Base-by-base conservation (phyloP, 2,888 invertebrate species). In the Anthrax anthrax region DNA sequence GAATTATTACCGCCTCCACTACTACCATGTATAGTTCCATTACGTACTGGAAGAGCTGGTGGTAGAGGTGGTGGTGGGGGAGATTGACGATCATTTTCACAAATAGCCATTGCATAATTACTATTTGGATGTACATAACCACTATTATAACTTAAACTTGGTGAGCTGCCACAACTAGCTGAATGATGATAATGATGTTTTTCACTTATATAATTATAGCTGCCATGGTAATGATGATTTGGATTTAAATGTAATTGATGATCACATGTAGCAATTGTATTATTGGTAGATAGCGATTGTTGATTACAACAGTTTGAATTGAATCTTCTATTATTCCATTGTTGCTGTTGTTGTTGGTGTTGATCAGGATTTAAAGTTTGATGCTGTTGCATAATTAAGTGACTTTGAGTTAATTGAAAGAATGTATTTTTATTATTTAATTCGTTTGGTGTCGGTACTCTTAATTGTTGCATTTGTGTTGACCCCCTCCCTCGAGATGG, bases 401-500 rank as follows among this genome's bases (percentile, higher is more conserved):
- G 67, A 41, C 67, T 64, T 57, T 68, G 68, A 53, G 63, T 65
- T 23, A 68, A 60, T 50, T 67, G 68, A 37, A 67, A 58, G 57
- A 66, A 52, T 59, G 54, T 52, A 39, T 44, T 47, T 19, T 50
- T 62, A 51, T 64, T 65, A 32, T 32, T 32, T 32, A 32, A 12
- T 51, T 64, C 55, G 12, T 59, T 63, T 43, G 60, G 57, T 46
- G 60, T 64, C 54, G 63, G 60, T 49, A 65, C 64, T 52, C 65
- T 62, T 34, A 66, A 56, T 47, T 65, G 66, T 54, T 65, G 65
- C 42, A 65, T 58, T 37, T 56, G 56, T 55, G 61, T 59, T 56
- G 59, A 58, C 56, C 63, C 65, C 47, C 52, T 51, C 64, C 67
- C 60, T 61, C 66, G 63, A 58, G 80, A 78, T 74, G 77, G 81